Evolutionary conservation across 2,797 vertebrate species (phyloP).

Genomic region (Ispidina lecontei): DNA sequence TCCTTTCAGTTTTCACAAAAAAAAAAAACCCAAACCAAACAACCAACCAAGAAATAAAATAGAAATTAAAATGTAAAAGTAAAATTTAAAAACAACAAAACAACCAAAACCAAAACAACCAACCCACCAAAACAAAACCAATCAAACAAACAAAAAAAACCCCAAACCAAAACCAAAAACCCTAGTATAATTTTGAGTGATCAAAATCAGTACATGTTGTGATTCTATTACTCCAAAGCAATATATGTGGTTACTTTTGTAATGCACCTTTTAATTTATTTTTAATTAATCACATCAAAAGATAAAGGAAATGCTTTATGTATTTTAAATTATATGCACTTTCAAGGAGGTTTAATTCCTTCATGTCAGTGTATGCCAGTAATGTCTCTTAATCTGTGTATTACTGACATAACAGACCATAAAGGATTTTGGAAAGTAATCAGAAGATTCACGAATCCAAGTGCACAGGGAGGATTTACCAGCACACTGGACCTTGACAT

Average conservation of each 20-base stretch:
- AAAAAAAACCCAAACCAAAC: neutral
- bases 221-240: neutral
- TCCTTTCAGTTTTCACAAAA: neutral
- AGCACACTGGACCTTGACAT: constrained; percentile 34
- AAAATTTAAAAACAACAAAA: neutral
- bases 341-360: neutral
- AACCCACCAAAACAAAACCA: neutral
- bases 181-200: neutral
- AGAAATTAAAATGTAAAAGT: no score
- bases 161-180: no score
- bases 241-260: neutral
- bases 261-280: neutral
- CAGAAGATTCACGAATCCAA: constrained; percentile 49
- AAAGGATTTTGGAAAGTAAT: constrained; percentile 56
- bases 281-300: neutral
- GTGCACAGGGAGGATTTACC: constrained; percentile 46
- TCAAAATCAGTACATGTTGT: neutral
- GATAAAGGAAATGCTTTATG: neutral
- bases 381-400: constrained; percentile 48
- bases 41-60: no score
- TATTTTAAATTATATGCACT: neutral
- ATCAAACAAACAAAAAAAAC: neutral
- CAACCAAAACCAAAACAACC: neutral
- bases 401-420: constrained; percentile 59
- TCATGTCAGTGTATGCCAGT: constrained; percentile 17